Percentiles rank a stretch among this genome's conserved stretches.
Evolutionary conservation across 2,888 invertebrate genomes (phyloP).

Genomic region (Tigriopus californicus): DNA sequence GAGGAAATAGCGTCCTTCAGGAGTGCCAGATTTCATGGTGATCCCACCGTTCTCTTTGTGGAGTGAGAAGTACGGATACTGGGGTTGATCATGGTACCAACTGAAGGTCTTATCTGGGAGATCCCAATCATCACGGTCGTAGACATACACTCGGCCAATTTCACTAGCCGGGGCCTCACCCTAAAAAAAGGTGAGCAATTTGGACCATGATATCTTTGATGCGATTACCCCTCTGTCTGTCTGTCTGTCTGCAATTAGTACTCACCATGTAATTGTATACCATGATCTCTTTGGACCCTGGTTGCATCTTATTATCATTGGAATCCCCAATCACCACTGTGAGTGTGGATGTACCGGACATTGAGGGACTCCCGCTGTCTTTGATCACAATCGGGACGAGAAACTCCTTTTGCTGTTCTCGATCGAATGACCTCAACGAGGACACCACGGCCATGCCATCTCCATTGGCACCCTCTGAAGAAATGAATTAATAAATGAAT

Average conservation of each 20-base stretch:
- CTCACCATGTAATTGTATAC: constrained; percentile 74
- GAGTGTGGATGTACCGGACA: constrained; percentile 86
- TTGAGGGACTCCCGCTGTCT: constrained; percentile 87
- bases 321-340: constrained; percentile 93
- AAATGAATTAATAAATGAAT: neutral
- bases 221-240: neutral
- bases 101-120: constrained; percentile 90
- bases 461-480: constrained; percentile 76
- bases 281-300: constrained; percentile 85
- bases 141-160: constrained; percentile 87
- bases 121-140: constrained; percentile 97
- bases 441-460: constrained; percentile 96
- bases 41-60: constrained; percentile 87
- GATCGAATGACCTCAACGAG: constrained; percentile 74
- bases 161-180: constrained; percentile 73
- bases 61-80: constrained; percentile 57
- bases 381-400: constrained; percentile 91
- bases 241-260: neutral
- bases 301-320: constrained; percentile 96
- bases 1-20: constrained; percentile 44
- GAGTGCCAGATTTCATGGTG: constrained; percentile 78
- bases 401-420: constrained; percentile 89
- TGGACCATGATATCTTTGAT: neutral
- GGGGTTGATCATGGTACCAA: constrained; percentile 57
- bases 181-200: constrained; percentile 29